Evolutionary conservation across 2,797 vertebrate species (phyloP).

Genomic region (Semaprochilodus insignis): DNA sequence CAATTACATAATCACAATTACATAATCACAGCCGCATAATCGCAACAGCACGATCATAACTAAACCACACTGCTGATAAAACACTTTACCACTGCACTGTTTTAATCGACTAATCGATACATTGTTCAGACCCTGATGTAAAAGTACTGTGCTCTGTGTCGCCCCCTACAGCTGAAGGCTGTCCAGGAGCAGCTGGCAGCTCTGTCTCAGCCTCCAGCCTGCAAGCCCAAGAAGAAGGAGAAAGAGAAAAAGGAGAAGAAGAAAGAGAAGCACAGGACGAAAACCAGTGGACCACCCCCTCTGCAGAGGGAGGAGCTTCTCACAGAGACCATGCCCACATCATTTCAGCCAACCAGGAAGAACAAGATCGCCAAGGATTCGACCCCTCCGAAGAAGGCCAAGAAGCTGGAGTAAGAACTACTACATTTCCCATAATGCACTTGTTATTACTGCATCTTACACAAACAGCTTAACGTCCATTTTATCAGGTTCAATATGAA

Average conservation of each 20-base stretch:
- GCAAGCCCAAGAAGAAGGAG: slow-evolving; percentile 95
- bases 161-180: slow-evolving; percentile 87
- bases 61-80: no score
- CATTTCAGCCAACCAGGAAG: slow-evolving; percentile 79
- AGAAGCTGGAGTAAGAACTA: slow-evolving; percentile 80
- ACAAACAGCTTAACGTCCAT: no score
- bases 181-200: slow-evolving; percentile 82
- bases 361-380: slow-evolving; percentile 71
- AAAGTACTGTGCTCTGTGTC: slow-evolving; percentile 76
- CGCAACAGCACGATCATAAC: no score
- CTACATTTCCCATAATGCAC: neutral
- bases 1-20: no score
- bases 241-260: slow-evolving; percentile 81
- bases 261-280: slow-evolving; percentile 94
- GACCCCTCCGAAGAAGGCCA: slow-evolving; percentile 81
- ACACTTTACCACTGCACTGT: no score
- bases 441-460: no score
- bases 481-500: no score
- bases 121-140: neutral
- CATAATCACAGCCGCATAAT: no score
- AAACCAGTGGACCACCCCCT: slow-evolving; percentile 75
- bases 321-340: slow-evolving; percentile 78
- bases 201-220: slow-evolving; percentile 89
- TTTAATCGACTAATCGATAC: no score
- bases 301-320: slow-evolving; percentile 47